Evolutionary conservation across 2,797 vertebrate genomes (phyloP), one percentile per base, ranked within the genome.

Genomic region (Lepilemur ruficaudatus): DNA sequence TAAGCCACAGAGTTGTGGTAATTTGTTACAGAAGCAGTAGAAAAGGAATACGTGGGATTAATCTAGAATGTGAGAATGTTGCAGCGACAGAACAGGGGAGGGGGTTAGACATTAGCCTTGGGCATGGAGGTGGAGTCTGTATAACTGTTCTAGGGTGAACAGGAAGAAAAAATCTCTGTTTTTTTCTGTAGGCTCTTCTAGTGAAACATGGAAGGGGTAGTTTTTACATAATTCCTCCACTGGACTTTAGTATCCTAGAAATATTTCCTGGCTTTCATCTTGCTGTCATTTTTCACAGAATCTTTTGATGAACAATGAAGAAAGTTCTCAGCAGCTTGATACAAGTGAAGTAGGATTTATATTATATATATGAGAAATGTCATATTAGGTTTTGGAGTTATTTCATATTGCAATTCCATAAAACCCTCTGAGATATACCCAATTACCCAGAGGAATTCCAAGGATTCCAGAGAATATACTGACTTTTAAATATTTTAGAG

Each of bases 401-500:
- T 82, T 92, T 95, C 15, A 23, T 80, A 32, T 41, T 86, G 38
- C 32, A 28, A 86, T 82, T 91, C 41, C 57, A 78, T 17, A 91
- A 86, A 90, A 48, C 25, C 73, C 88, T 91, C 43, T 50, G 80
- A 89, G 23, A 82, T 79, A 85, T 25, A 46, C 38, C 48, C 72
- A 30, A 55, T 46, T 50, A 63, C 5, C 30, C 15, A 18, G 63
- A 67, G 32, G 32, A 67, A 67, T 35, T n/a, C 69, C 46, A 32
- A 43, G 73, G 35, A 67, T 55, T 73, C 23, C 48, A 61, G 50
- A 69, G 46, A 75, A 91, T 5, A 78, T 32, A 76, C 12, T 38
- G 57, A 94, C 30, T 96, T 88, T 90, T 69, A 93, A 91, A 63
- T 50, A 57, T 46, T 48, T 91, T 46, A 52, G 32, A 65, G 63